Conservation (phyloP, 2,797 vertebrate species). For the Agapornis canus region DNA sequence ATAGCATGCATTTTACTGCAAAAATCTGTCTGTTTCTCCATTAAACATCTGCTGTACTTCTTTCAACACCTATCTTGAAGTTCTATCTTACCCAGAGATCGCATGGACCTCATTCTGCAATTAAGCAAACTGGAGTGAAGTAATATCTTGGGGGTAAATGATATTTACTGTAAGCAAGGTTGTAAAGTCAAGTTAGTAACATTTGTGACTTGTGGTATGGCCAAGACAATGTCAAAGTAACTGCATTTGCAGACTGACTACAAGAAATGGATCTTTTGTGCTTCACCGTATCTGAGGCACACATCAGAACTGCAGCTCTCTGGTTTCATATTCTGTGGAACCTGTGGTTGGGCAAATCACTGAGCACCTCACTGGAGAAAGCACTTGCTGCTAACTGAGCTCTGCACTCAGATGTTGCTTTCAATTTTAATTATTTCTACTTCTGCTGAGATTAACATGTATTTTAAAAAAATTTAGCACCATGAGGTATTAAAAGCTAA, state of each 20-base stretch:
- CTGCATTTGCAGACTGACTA: not conserved
- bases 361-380: accelerated
- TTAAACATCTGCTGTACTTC: constrained; percentile 12
- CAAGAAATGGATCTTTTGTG: not conserved
- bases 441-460: not conserved
- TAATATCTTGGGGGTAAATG: not conserved
- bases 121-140: not conserved
- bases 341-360: not conserved
- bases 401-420: not conserved
- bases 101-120: not conserved
- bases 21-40: constrained; percentile 1
- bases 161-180: not conserved
- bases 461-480: not conserved
- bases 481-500: not conserved
- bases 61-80: not conserved
- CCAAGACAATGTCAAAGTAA: not conserved
- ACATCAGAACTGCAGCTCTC: not conserved
- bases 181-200: not conserved
- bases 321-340: not conserved
- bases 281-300: not conserved
- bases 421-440: not conserved
- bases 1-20: not conserved
- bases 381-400: not conserved
- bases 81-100: not conserved
- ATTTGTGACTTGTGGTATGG: not conserved